Percentiles rank a stretch among this genome's conserved stretches.
Evolutionary conservation across 2,797 vertebrate species (phyloP).

Genomic region (Aeoliscus strigatus): DNA sequence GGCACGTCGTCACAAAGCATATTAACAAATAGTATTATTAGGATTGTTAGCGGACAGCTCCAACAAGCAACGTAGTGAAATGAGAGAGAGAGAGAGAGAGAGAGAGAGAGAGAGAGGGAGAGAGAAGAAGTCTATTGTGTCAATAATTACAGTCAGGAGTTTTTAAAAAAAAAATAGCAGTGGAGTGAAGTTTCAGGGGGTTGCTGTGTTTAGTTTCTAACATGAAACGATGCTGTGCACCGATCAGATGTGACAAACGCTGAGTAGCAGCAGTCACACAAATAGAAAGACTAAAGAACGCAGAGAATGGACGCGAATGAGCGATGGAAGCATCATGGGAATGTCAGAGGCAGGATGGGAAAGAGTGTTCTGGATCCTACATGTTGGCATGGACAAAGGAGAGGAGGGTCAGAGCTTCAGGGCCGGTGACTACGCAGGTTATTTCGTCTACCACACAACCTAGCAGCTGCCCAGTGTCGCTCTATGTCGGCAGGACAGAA

Average conservation of each 20-base stretch:
- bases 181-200: not conserved
- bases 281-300: constrained; percentile 37
- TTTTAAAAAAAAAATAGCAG: constrained; percentile 9
- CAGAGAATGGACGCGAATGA: constrained; percentile 28
- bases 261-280: too few species aligned
- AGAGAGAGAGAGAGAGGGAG: constrained; percentile 5
- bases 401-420: constrained; percentile 10
- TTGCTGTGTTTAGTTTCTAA: not conserved
- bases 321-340: constrained; percentile 26
- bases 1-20: constrained; percentile 22
- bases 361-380: constrained; percentile 72
- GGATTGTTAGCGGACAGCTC: constrained; percentile 41
- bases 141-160: constrained; percentile 2
- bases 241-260: constrained; percentile 15
- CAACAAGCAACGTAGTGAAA: constrained; percentile 8
- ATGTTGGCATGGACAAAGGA: constrained; percentile 35
- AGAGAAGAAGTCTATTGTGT: constrained; percentile 7
- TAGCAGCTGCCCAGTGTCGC: constrained; percentile 16
- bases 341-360: constrained; percentile 11
- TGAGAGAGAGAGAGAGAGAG: constrained; percentile 7
- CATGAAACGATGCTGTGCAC: not conserved
- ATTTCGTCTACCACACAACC: constrained; percentile 12
- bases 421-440: constrained; percentile 25
- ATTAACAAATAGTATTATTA: constrained; percentile 34
- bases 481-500: constrained; percentile 14